phyloP scores from a whole-genome alignment of 2,113 vertebrate genomes.

The Chionodraco myersi region DNA sequence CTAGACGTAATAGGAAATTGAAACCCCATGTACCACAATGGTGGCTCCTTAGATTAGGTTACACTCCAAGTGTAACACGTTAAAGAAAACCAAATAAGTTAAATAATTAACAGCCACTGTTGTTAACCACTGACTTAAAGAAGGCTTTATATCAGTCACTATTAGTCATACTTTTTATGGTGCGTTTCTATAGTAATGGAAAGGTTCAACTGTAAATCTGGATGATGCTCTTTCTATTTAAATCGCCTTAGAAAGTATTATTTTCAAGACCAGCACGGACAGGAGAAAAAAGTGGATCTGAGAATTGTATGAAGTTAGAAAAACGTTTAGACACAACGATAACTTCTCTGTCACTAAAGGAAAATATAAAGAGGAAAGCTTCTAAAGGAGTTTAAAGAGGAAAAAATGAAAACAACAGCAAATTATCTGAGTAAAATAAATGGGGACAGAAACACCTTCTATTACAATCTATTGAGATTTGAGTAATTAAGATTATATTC shows the following conservation, averaged over 20 bases:
- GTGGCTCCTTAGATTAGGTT: background rate
- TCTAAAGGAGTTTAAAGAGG: background rate
- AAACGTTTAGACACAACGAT: background rate
- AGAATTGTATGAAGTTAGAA: background rate
- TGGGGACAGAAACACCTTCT: too few relatives aligned
- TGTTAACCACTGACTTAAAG: background rate
- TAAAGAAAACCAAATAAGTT: slow-evolving; percentile 7
- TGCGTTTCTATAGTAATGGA: too few relatives aligned
- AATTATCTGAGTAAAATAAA: background rate
- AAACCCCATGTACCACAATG: background rate
- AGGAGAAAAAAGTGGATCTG: too few relatives aligned
- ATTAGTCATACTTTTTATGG: background rate
- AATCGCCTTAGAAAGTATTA: background rate
- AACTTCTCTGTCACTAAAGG: background rate
- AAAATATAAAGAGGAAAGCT: background rate
- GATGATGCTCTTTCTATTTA: background rate
- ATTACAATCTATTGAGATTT: too few relatives aligned
- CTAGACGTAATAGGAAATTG: background rate
- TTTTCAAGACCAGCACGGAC: background rate
- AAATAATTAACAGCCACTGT: slow-evolving; percentile 3
- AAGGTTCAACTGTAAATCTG: too few relatives aligned
- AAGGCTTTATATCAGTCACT: background rate
- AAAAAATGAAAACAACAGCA: background rate
- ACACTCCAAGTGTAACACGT: background rate
- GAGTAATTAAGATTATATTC: background rate